Evolutionary conservation across 2,888 invertebrate species (phyloP), one percentile per base, ranked within the genome.

Genomic region (Xylota segnis): DNA sequence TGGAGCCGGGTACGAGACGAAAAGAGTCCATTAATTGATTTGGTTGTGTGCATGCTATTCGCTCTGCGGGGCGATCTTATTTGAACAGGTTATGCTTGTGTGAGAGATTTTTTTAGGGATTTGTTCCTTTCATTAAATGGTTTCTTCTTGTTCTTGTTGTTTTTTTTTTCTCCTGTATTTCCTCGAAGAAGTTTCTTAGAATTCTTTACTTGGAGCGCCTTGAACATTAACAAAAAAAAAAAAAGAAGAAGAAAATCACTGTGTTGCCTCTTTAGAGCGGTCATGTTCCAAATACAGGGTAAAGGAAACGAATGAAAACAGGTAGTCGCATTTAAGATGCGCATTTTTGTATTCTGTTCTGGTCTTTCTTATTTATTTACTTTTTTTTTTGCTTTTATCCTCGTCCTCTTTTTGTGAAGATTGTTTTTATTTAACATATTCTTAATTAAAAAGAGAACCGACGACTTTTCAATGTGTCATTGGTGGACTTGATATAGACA

Each of bases 311-410:
- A 52, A 63, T 50, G 27, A 74, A 74, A 84, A 84, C 83, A 84
- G 83, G 83, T 84, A 84, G 83, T 79, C 68, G 66, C 78, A 78
- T 54, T 83, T 68, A 68, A 68, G 68, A 83, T 68, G 71, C 52
- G 59, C 59, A 72, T 83, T 83, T 82, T 68, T 66, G 58, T 59
- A 32, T 45, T 71, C 50, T 52, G 14, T 40, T 71, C 37, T 40
- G 54, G 14, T 65, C 18, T 58, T 63, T 16, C 37, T 18, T 58
- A 23, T 71, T n/a, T n/a, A n/a, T n/a, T n/a, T n/a, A n/a, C n/a
- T n/a, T 16, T 45, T 9, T 50, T 52, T 59, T 45, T 32, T 40
- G 29, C 47, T 23, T 40, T 37, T 23, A 29, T 7, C 14, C 0
- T 40, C 29, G 50, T 65, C 14, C 5, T 45, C 10, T n/a, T 34